Percentiles rank a stretch among this genome's conserved stretches.
Evolutionary conservation across 1,140 invertebrate species (phyloP).

Genomic region (Cydia pomonella): DNA sequence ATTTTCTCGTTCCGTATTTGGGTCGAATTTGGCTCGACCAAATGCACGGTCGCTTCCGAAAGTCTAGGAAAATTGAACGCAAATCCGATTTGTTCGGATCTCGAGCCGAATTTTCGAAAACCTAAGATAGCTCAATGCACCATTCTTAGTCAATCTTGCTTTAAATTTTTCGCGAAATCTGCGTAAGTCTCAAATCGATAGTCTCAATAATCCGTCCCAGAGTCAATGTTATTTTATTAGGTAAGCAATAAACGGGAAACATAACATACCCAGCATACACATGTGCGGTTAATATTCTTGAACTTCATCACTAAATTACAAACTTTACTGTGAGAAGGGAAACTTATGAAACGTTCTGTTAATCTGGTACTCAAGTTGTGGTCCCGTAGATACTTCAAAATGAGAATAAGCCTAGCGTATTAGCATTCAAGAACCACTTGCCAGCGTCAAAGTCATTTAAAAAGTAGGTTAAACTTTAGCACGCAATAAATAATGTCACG

Average conservation of each 20-base stretch:
- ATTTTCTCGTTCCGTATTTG: slow-evolving; percentile 58
- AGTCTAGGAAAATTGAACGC: slow-evolving; percentile 74
- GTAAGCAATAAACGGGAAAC: slow-evolving; percentile 22
- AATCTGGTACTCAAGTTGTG: slow-evolving; percentile 49
- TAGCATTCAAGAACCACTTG: slow-evolving; percentile 19
- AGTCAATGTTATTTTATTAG: slow-evolving; percentile 4
- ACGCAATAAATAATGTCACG: slow-evolving; percentile 26
- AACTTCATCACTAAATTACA: slow-evolving; percentile 59
- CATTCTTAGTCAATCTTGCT: slow-evolving; percentile 39
- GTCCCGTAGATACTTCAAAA: slow-evolving; percentile 34
- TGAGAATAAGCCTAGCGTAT: slow-evolving; percentile 13
- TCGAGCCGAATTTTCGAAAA: slow-evolving; percentile 54
- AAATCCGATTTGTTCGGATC: slow-evolving; percentile 73
- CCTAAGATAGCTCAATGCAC: slow-evolving; percentile 50
- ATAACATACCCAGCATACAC: slow-evolving; percentile 38
- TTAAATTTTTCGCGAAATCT: slow-evolving; percentile 23
- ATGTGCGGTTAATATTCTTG: slow-evolving; percentile 45
- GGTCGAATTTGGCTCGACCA: slow-evolving; percentile 56
- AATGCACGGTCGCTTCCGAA: slow-evolving; percentile 58
- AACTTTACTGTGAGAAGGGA: slow-evolving; percentile 49
- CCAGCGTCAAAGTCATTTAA: slow-evolving; percentile 4
- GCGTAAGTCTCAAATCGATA: slow-evolving; percentile 4
- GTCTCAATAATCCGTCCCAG: not conserved
- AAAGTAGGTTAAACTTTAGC: slow-evolving; percentile 23
- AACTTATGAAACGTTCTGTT: slow-evolving; percentile 52